Evolutionary conservation across 2,888 invertebrate species (phyloP).

Genomic region (Catocala sponsa): DNA sequence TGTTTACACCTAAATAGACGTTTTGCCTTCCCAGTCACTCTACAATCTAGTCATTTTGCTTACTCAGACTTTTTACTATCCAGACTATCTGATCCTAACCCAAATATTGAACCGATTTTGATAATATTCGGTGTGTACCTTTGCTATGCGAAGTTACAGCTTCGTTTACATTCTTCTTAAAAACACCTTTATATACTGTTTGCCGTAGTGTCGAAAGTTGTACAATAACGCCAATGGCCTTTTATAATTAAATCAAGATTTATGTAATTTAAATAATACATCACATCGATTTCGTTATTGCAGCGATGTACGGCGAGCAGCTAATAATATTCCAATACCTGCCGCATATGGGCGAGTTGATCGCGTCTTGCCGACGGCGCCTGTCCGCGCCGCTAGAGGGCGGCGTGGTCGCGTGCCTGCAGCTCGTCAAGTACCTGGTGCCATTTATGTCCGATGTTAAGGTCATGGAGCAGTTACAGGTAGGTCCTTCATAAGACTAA

Average conservation of each 20-base stretch:
- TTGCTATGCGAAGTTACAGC: too few relatives aligned
- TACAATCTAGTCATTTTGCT: too few relatives aligned
- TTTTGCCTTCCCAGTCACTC: too few relatives aligned
- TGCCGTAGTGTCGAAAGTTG: background rate
- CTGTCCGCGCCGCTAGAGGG: constrained; percentile 95
- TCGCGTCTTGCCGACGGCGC: constrained; percentile 93
- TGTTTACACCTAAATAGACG: too few relatives aligned
- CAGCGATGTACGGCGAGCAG: constrained; percentile 95
- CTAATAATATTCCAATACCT: constrained; percentile 96
- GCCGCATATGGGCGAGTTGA: constrained; percentile 95
- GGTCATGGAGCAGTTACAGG: constrained; percentile 95
- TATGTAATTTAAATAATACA: background rate
- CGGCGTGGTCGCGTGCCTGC: constrained; percentile 94
- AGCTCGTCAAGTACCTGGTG: constrained; percentile 93
- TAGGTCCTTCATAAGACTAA: constrained; percentile 56
- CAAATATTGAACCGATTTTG: too few relatives aligned
- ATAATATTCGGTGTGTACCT: too few relatives aligned
- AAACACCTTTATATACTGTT: too few relatives aligned
- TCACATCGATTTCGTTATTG: constrained; percentile 41
- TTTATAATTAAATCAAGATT: too few relatives aligned
- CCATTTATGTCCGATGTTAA: constrained; percentile 94
- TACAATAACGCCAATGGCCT: too few relatives aligned
- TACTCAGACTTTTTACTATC: too few relatives aligned
- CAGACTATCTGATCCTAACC: too few relatives aligned
- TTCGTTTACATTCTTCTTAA: too few relatives aligned